These are phyloP conservation scores for Eptesicus fuscus DNA, from an alignment of 2,113 vertebrate species.

Conservation along the genomic window DNA sequence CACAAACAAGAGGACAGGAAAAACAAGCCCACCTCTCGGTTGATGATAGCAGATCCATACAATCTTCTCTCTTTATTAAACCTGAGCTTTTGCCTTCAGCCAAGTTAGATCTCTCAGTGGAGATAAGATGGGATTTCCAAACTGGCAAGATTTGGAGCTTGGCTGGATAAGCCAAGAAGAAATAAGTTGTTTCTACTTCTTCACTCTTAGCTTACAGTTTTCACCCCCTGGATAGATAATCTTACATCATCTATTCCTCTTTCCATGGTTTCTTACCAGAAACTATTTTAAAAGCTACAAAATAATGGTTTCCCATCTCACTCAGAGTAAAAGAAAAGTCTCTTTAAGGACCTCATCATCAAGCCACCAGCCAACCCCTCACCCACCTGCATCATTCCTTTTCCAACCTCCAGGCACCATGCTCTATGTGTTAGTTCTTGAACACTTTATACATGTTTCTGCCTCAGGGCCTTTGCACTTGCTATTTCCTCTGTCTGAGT, in stretches of 20 bases:
- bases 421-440: background rate
- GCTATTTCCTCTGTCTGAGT: background rate
- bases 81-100: background rate
- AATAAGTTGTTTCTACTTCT: background rate
- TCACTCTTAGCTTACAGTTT: background rate
- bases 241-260: background rate
- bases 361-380: background rate
- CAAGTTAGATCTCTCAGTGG: background rate
- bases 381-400: background rate
- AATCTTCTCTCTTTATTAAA: background rate
- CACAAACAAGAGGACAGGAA: background rate
- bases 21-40: background rate
- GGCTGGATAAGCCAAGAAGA: background rate
- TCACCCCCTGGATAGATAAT: background rate
- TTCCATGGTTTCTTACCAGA: background rate
- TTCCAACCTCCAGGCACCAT: background rate
- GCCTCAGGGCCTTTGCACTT: background rate
- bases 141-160: background rate
- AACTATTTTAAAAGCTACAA: background rate
- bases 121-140: background rate
- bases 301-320: background rate
- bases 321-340: background rate
- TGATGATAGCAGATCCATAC: background rate
- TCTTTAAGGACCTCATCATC: background rate
- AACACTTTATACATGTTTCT: fast-evolving